phyloP scores from a whole-genome alignment of 37 sponge, comb jelly and placozoan species.

The Aplysina aerophoba region DNA sequence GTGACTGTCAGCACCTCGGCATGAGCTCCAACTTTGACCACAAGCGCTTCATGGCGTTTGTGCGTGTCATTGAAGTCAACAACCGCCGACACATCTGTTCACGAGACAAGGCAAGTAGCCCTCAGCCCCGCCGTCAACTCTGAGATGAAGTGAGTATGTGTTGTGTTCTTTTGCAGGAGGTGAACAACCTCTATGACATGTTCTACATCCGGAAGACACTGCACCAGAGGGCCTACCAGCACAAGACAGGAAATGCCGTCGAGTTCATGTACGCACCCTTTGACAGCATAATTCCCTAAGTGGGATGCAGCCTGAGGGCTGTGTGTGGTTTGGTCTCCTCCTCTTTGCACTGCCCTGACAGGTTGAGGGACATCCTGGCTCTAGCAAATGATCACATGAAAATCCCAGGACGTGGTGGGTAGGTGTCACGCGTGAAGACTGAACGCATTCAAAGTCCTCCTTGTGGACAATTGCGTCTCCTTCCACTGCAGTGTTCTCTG shows the following conservation, averaged over 20 bases:
- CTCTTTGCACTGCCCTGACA: not conserved
- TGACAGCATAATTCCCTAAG: too few relatives aligned
- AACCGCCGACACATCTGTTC: constrained; percentile 78
- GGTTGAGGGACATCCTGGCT: constrained; percentile 15
- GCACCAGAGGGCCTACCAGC: constrained; percentile 94
- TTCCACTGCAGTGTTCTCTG: not conserved
- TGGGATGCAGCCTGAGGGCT: not conserved
- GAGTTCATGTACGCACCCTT: constrained; percentile 74
- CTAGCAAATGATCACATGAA: constrained; percentile 22
- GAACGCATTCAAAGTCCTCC: not conserved
- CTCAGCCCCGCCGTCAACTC: too few relatives aligned
- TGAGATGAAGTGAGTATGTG: too few relatives aligned
- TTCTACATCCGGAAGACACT: constrained; percentile 85
- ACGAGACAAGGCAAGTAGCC: constrained; percentile 85
- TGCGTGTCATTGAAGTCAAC: constrained; percentile 80
- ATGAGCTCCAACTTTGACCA: constrained; percentile 88
- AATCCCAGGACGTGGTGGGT: not conserved
- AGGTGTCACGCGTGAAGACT: not conserved
- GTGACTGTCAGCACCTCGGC: constrained; percentile 91
- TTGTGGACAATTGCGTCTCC: not conserved
- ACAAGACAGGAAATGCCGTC: constrained; percentile 79
- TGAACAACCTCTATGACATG: constrained; percentile 93
- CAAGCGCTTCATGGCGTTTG: constrained; percentile 78
- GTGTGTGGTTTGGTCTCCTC: too few relatives aligned
- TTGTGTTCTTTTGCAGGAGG: constrained; percentile 73